Percentiles rank a stretch among this genome's conserved stretches.
These are phyloP conservation scores for Engraulis encrasicolus DNA, from an alignment of 2,113 vertebrate genomes.

Conservation along the genomic window DNA sequence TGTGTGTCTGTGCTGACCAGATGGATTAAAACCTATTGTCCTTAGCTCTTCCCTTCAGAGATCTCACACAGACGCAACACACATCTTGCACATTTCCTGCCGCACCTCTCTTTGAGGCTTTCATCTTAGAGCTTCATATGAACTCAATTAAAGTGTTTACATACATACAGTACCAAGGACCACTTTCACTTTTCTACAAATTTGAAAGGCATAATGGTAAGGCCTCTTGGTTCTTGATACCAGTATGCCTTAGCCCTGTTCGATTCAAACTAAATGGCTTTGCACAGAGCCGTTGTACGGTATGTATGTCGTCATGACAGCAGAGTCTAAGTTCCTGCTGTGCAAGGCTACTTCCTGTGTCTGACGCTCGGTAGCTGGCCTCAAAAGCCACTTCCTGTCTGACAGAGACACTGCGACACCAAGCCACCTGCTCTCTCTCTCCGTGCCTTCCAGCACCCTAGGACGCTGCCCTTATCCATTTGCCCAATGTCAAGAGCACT, in stretches of 20 bases:
- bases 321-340: constrained; percentile 59
- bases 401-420: constrained; percentile 57
- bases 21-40: not conserved
- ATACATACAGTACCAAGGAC: not conserved
- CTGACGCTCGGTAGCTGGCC: constrained; percentile 66
- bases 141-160: not conserved
- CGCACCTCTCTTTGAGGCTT: not conserved
- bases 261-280: not conserved
- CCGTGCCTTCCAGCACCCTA: constrained; percentile 30
- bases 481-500: constrained; percentile 23
- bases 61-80: not conserved
- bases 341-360: constrained; percentile 73
- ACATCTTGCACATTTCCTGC: constrained; percentile 3
- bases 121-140: not conserved
- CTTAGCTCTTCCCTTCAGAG: not conserved
- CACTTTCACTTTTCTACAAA: not conserved
- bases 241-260: constrained; percentile 17
- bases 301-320: constrained; percentile 63
- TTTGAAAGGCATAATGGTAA: not conserved
- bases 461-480: constrained; percentile 42
- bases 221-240: constrained; percentile 19
- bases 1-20: not conserved
- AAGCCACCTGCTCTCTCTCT: constrained; percentile 49
- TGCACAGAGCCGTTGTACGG: not conserved
- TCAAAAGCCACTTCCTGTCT: constrained; percentile 77